Conservation (phyloP, 2,888 invertebrate species). For the Monopis laevigella region DNA sequence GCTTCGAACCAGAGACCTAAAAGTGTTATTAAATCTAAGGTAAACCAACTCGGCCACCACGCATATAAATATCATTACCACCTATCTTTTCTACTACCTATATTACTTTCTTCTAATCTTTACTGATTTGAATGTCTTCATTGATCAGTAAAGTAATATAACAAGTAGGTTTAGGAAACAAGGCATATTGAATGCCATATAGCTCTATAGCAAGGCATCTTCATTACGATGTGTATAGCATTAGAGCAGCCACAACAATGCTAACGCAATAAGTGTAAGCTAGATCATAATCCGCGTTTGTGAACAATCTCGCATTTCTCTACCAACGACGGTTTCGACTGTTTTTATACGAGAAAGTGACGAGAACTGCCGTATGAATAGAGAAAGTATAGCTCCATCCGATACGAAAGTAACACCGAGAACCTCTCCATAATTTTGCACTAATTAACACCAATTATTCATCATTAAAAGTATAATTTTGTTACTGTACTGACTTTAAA, state of each 20-base stretch:
- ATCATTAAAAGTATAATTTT: neutral
- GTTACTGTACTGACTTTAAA: neutral
- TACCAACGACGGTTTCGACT: slow-evolving; percentile 28
- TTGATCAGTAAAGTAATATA: too few species aligned
- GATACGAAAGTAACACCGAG: slow-evolving; percentile 38
- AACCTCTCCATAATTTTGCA: slow-evolving; percentile 21
- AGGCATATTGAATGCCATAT: neutral
- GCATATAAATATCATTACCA: too few species aligned
- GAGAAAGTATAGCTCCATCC: slow-evolving; percentile 48
- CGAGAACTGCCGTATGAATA: slow-evolving; percentile 43
- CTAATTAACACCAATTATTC: slow-evolving; percentile 19
- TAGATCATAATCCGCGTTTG: slow-evolving; percentile 41
- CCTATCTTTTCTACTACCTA: too few species aligned
- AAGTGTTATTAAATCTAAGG: too few species aligned
- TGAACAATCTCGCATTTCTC: slow-evolving; percentile 39
- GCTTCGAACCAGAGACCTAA: too few species aligned
- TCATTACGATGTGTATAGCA: slow-evolving; percentile 20
- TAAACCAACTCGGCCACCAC: too few species aligned
- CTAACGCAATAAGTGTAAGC: too few species aligned
- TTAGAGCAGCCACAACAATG: slow-evolving; percentile 11
- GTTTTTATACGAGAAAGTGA: slow-evolving; percentile 44
- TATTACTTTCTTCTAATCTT: too few species aligned
- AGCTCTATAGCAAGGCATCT: too few species aligned
- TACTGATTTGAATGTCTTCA: too few species aligned
- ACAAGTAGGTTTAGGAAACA: neutral